Evolutionary conservation across 2,888 invertebrate genomes (phyloP).

Genomic region (Lumbricus terrestris): DNA sequence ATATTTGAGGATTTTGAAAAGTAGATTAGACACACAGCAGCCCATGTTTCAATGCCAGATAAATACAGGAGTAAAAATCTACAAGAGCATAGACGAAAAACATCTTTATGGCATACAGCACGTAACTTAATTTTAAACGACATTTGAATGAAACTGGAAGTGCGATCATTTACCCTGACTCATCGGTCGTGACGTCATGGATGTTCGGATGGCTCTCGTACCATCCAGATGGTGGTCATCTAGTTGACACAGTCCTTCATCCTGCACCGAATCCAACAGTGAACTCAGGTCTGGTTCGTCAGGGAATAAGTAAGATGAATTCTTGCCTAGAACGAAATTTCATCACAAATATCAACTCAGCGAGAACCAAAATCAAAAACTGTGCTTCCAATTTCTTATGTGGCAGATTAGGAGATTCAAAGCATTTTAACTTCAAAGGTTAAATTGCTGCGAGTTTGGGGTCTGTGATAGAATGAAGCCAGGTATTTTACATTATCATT

Average conservation of each 20-base stretch:
- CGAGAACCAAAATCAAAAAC: background rate
- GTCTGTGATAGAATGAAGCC: too few species aligned
- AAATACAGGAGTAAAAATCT: too few species aligned
- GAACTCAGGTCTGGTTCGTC: slow-evolving; percentile 6
- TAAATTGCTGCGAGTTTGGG: background rate
- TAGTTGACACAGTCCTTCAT: background rate
- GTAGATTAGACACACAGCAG: background rate
- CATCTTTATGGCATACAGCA: background rate
- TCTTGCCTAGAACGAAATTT: background rate
- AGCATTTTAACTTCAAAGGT: too few species aligned
- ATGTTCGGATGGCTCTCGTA: background rate
- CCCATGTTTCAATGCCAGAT: background rate
- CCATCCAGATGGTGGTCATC: background rate
- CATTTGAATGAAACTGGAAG: too few species aligned
- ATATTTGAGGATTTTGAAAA: background rate
- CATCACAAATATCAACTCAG: background rate
- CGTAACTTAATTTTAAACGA: background rate
- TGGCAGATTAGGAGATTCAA: background rate
- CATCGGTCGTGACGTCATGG: background rate
- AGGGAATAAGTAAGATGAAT: background rate
- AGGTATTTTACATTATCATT: too few species aligned
- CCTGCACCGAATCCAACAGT: background rate
- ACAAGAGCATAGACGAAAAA: too few species aligned
- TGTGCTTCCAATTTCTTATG: background rate
- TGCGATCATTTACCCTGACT: background rate